Evolutionary conservation across 2,797 vertebrate genomes (phyloP).

Genomic region (Syngnathus acus): DNA sequence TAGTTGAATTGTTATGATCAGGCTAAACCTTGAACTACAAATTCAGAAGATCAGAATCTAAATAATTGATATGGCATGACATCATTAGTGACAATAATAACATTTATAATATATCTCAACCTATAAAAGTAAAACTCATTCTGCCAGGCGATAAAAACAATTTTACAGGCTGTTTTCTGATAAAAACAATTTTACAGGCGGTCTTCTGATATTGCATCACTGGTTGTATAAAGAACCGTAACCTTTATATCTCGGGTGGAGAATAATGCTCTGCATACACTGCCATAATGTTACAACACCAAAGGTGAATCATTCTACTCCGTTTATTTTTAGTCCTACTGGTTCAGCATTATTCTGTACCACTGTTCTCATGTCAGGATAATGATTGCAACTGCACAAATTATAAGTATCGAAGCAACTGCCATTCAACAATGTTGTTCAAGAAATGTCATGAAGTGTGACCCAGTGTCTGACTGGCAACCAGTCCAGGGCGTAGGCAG

Average conservation of each 20-base stretch:
- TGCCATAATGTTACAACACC: background rate
- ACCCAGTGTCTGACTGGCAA: background rate
- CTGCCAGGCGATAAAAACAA: background rate
- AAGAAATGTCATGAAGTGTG: background rate
- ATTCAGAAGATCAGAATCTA: constrained; percentile 27
- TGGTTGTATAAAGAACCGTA: background rate
- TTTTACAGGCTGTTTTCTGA: no score
- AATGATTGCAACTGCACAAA: background rate
- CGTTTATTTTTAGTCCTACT: background rate
- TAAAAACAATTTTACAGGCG: background rate
- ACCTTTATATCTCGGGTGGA: background rate
- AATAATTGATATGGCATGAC: constrained; percentile 32
- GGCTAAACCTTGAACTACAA: constrained; percentile 44
- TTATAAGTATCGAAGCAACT: background rate
- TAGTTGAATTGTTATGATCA: constrained; percentile 40
- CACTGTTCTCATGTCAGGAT: background rate
- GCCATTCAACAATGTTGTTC: background rate
- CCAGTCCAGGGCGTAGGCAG: background rate
- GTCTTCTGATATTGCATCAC: background rate
- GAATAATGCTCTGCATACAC: background rate
- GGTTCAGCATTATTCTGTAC: background rate
- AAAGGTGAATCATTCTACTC: background rate
- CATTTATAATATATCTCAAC: constrained; percentile 8
- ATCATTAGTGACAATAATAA: constrained; percentile 16
- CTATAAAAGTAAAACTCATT: no score